A percentile compares a stretch with the other conserved stretches of the same genome.
These are phyloP conservation scores for Doryteuthis pealeii DNA, from an alignment of 1,140 invertebrate species.

Conservation along the genomic window DNA sequence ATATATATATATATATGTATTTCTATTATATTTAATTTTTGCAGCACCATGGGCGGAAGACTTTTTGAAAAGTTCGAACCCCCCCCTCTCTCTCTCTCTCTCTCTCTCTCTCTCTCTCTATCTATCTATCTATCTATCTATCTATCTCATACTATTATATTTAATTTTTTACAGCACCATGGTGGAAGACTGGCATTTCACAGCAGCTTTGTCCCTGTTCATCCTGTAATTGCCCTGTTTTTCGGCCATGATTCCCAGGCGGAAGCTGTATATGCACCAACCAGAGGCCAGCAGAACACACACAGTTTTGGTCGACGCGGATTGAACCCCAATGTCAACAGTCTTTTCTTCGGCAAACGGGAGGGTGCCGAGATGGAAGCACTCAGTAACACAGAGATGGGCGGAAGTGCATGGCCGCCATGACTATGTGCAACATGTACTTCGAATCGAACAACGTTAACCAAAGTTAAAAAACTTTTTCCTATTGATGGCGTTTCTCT, in stretches of 20 bases:
- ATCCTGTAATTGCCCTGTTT: not conserved
- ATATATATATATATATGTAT: no score
- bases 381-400: constrained; percentile 3
- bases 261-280: not conserved
- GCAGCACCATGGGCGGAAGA: no score
- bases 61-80: no score
- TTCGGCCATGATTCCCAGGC: not conserved
- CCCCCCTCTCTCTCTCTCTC: no score
- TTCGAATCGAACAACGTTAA: not conserved
- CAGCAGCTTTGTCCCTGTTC: not conserved
- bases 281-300: constrained; percentile 27
- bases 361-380: not conserved
- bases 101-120: no score
- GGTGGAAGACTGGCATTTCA: not conserved
- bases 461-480: not conserved
- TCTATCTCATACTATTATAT: no score
- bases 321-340: constrained; percentile 47
- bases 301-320: constrained; percentile 39
- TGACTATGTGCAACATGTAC: constrained; percentile 12
- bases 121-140: no score
- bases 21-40: no score
- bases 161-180: no score
- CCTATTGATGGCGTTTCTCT: no score
- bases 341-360: constrained; percentile 47
- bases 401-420: constrained; percentile 8